Evolutionary conservation across 2,113 vertebrate species (phyloP).

Genomic region (Mormyrus lacerda): DNA sequence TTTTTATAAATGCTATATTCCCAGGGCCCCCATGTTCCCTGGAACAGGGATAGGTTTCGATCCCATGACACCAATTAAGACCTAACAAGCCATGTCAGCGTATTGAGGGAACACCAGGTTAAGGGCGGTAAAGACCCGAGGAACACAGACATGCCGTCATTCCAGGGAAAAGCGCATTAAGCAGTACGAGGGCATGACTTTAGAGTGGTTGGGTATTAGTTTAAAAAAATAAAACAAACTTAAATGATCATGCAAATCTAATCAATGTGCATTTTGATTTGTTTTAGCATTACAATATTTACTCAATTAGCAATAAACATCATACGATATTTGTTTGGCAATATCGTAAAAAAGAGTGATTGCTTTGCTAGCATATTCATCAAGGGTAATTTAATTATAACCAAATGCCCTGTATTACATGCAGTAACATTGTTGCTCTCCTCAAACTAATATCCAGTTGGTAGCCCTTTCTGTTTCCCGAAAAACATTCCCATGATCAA

Average conservation of each 20-base stretch:
- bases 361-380: not conserved
- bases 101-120: not conserved
- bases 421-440: not conserved
- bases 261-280: not conserved
- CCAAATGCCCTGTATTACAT: not conserved
- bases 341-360: conserved; percentile 6
- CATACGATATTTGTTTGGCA: not conserved
- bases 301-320: conserved; percentile 13
- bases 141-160: not conserved
- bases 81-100: not conserved
- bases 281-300: not conserved
- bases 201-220: not conserved
- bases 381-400: conserved; percentile 2
- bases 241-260: not conserved
- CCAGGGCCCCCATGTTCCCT: not conserved
- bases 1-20: not conserved
- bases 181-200: not conserved
- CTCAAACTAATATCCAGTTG: not conserved
- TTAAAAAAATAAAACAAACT: not conserved
- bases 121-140: not conserved
- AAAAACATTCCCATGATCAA: not conserved
- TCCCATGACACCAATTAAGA: not conserved
- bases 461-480: not conserved
- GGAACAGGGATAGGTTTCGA: not conserved
- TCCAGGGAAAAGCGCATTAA: not conserved